Base-by-base conservation (phyloP, 53 echinoderm and acorn worm species). In the Henricia sp. region DNA sequence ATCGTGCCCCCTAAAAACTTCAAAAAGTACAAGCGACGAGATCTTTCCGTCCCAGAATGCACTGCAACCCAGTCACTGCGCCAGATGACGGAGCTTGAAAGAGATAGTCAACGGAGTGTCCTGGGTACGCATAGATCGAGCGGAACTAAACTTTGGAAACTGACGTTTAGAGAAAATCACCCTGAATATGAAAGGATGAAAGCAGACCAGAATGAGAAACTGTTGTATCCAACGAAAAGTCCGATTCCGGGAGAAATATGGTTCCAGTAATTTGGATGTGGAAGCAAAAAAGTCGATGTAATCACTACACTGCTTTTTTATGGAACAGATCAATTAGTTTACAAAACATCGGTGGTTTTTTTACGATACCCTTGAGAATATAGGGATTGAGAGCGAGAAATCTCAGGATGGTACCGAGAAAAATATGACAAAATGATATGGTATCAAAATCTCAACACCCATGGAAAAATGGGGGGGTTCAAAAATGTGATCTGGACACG, bases 61-160 rank as follows among this genome's bases (percentile, higher is more conserved):
- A 96, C 89, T 6, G 77, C 71, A 36, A 91, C 91, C 0, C 75
- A 89, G 36, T 84, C 87, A 19, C 71, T 94, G 32, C 82, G 96
- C 6, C 68, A 91, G 38, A 93, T 89, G 90, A 80, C 87, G 9
- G 91, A 93, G 43, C 66, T 91, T 0, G 93, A 96, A 27, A 57
- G 93, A 11, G 96, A 96, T 58, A 89, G 89, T 60, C 86, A 93
- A 32, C 72, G 91, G 23, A 72, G 89, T 50, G 62, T 86, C 36
- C 56, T 94, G 16, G 92, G 93, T 38, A 92, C 91, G 6, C 89
- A 91, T 46, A 72, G 86, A 40, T 82, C 93, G 1, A 75, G 82
- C 74, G 91, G 91, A 3, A 87, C 91, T 1, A 60, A 90, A 74
- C 85, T 96, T 6, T 96, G 96, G 96, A 96, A 96, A 59, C 67